phyloP scores from a whole-genome alignment of 2,888 invertebrate genomes.

The Sarcophaga rosellei region DNA sequence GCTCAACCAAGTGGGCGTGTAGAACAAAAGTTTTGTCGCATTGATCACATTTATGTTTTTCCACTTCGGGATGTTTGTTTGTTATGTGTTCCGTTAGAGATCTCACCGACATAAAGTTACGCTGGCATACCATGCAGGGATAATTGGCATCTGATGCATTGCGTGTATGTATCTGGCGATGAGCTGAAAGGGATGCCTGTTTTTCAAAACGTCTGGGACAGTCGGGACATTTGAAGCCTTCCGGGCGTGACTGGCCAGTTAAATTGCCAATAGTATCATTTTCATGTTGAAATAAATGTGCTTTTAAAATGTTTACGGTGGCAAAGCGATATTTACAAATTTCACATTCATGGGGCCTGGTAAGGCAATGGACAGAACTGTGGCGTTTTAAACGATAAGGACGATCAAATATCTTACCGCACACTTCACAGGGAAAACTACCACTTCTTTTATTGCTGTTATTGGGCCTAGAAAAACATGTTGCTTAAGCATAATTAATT shows the following conservation, averaged over 20 bases:
- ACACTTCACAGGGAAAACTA: conserved; percentile 79
- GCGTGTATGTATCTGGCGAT: conserved; percentile 77
- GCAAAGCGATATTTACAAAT: conserved; percentile 71
- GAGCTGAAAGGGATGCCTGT: conserved; percentile 82
- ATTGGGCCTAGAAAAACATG: conserved; percentile 64
- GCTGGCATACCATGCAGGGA: conserved; percentile 82
- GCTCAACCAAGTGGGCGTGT: conserved; percentile 82
- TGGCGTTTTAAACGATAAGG: conserved; percentile 81
- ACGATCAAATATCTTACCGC: conserved; percentile 82
- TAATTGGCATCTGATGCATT: conserved; percentile 52
- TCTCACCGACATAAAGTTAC: conserved; percentile 81
- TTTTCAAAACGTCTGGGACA: conserved; percentile 83
- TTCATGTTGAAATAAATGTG: conserved; percentile 71
- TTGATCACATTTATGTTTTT: conserved; percentile 82
- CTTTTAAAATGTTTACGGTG: conserved; percentile 69
- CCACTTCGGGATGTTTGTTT: conserved; percentile 83
- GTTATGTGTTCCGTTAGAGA: conserved; percentile 82
- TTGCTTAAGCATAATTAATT: neutral
- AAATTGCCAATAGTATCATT: conserved; percentile 39
- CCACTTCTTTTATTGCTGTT: conserved; percentile 68
- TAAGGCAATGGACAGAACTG: conserved; percentile 72
- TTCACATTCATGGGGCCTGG: conserved; percentile 75
- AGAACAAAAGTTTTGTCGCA: conserved; percentile 84
- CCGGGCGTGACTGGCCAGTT: conserved; percentile 48
- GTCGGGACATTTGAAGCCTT: conserved; percentile 81